Evolutionary conservation across 2,888 invertebrate genomes (phyloP), one percentile per base, ranked within the genome.

Genomic region (Anorthoa munda): DNA sequence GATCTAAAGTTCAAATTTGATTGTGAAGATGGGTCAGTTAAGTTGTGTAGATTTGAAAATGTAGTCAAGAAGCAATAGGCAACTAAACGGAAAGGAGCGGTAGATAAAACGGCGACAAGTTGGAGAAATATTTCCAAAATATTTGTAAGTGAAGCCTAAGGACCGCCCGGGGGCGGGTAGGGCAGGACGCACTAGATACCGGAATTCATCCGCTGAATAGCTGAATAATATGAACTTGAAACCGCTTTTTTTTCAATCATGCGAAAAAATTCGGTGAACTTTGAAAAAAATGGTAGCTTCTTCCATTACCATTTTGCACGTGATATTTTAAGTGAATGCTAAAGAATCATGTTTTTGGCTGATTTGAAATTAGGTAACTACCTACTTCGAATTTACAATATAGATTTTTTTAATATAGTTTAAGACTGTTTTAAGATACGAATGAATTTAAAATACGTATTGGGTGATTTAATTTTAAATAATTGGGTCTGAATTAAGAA

Each of bases 111-210:
- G 92, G 93, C 94, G 94, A 94, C 95, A 95, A 95, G 95, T 95
- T 94, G 93, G 93, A 95, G 95, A 96, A 96, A 96, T 95, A 96
- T 96, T 96, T 95, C 93, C 95, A 95, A 96, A 96, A 96, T 96
- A 96, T 96, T 96, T 96, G 95, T 96, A 92, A 93, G 94, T 91
- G 92, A 93, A 86, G 90, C 92, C 92, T 91, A 89, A 77, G 79
- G 90, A 87, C 92, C 90, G 92, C 92, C 93, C 88, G 86, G 89
- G 90, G 92, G 92, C 90, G 91, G 90, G 87, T 84, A 80, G 83
- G 83, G 85, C 79, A 71, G 81, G 80, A 70, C 75, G 86, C 84
- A 79, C 75, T 77, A 85, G 80, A 82, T 82, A 84, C 79, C 86
- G 88, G 90, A 90, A 89, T 92, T 87, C 81, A 74, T 86, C 66